Evolutionary conservation across 2,888 invertebrate genomes (phyloP).

Genomic region (Peribatodes rhomboidaria): DNA sequence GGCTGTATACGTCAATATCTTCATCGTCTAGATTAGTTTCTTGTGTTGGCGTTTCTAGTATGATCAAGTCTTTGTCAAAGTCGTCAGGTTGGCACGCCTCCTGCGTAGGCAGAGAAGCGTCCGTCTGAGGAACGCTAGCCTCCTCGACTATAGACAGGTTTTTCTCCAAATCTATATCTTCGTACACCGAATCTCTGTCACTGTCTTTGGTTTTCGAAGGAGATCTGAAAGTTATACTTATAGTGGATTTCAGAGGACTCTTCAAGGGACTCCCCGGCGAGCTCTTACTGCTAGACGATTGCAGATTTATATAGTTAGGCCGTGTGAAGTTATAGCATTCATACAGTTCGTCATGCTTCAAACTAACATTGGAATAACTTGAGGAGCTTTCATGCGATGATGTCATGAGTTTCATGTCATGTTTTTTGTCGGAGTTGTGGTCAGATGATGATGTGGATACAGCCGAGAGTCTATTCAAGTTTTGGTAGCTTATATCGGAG

Average conservation of each 20-base stretch:
- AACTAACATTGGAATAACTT: constrained; percentile 75
- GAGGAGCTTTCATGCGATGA: constrained; percentile 82
- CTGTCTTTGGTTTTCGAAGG: constrained; percentile 85
- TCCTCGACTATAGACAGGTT: constrained; percentile 84
- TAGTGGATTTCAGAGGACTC: constrained; percentile 89
- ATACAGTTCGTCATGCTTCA: constrained; percentile 69
- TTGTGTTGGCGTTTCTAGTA: constrained; percentile 87
- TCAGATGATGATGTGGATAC: constrained; percentile 78
- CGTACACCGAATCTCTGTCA: constrained; percentile 86
- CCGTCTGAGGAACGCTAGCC: constrained; percentile 84
- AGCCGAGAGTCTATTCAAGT: constrained; percentile 79
- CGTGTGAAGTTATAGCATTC: constrained; percentile 75
- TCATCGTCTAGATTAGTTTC: constrained; percentile 70
- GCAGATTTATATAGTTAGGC: constrained; percentile 81
- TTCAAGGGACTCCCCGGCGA: constrained; percentile 77
- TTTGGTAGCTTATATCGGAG: constrained; percentile 82
- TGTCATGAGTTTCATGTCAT: constrained; percentile 74
- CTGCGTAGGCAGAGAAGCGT: constrained; percentile 86
- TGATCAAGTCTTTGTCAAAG: constrained; percentile 71
- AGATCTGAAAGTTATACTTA: constrained; percentile 90
- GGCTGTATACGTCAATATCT: constrained; percentile 88
- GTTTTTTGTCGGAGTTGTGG: constrained; percentile 62
- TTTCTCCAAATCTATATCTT: constrained; percentile 84
- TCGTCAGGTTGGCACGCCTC: constrained; percentile 84
- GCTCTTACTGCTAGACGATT: constrained; percentile 78